Base-by-base conservation (phyloP, 2,888 invertebrate genomes). In the Xestoiulus laeticollis region DNA sequence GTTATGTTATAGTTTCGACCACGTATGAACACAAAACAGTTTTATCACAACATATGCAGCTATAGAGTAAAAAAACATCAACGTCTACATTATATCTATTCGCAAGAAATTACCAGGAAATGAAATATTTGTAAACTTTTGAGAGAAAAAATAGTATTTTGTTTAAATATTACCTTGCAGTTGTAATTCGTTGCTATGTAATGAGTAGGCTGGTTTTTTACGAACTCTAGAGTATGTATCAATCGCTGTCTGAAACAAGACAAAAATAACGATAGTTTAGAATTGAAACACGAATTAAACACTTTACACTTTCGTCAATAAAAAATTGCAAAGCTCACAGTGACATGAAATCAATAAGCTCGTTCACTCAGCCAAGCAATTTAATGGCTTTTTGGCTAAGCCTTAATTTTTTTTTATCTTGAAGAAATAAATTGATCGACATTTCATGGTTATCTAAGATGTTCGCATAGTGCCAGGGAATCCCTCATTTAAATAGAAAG, bases 201-300 rank as follows among this genome's bases (percentile, higher is more conserved):
- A 30, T 16, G 53, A 43, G 26, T 85, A 59, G 22, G 43, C 6
- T 48, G 86, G 10, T 53, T 86, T 86, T 86, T 86, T 86, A 0
- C 86, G 86, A 26, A 86, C 86, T 53, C 86, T 8, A 22, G 86
- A 48, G 53, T 86, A 86, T 44, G 86, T 53, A 86, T 86, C 86
- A 33, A 53, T 43, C 30, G 48, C 48, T 33, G 53, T 53, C 85
- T 85, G 85, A 26, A 85, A 85, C 12, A 22, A 85, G 22, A 30
- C 26, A 78, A 78, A 78, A 78, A 78, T 78, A 30, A 78, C 14
- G 30, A 78, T 22, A 26, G 78, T 78, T 78, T 78, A 78, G 30
- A 78, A 78, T 78, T 14, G 78, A 26, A 22, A 78, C 78, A 78
- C 26, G 78, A 30, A 78, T 30, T 78, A 78, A 78, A 78, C 78